Evolutionary conservation across 2,888 invertebrate species (phyloP).

Genomic region (Taphrorychus bicolor): DNA sequence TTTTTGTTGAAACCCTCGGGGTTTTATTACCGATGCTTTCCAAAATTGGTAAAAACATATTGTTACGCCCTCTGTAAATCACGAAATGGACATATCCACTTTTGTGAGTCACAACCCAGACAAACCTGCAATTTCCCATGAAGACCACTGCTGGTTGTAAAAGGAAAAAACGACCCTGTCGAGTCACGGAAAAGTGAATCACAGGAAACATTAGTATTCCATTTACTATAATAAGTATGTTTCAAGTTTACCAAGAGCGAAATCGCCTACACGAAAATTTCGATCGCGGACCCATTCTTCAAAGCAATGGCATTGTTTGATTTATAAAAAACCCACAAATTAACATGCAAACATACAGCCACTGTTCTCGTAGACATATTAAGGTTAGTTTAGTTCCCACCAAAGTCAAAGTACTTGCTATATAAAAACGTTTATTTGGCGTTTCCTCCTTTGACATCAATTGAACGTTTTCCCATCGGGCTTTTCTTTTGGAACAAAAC

Average conservation of each 20-base stretch:
- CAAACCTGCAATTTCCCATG: not conserved
- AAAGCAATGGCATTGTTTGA: not conserved
- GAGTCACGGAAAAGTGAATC: slow-evolving; percentile 7
- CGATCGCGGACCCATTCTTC: no score
- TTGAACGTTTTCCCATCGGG: slow-evolving; percentile 16
- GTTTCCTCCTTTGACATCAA: not conserved
- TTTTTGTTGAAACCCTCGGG: not conserved
- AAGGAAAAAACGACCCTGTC: slow-evolving; percentile 1
- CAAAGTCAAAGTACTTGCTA: not conserved
- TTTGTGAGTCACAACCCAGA: not conserved
- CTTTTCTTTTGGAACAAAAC: slow-evolving; percentile 27
- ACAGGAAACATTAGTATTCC: slow-evolving; percentile 13
- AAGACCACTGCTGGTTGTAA: not conserved
- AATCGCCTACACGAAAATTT: not conserved
- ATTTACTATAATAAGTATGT: slow-evolving; percentile 3
- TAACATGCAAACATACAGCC: not conserved
- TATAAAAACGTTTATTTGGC: not conserved
- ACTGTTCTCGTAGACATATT: no score
- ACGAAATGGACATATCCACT: not conserved
- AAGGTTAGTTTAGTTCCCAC: not conserved
- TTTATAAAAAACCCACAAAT: not conserved
- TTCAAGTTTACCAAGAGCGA: not conserved
- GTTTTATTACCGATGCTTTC: no score
- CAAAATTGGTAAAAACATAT: no score
- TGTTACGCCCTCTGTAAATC: not conserved